Evolutionary conservation across 2,888 invertebrate genomes (phyloP), one percentile per base, ranked within the genome.

Genomic region (Phania funesta): DNA sequence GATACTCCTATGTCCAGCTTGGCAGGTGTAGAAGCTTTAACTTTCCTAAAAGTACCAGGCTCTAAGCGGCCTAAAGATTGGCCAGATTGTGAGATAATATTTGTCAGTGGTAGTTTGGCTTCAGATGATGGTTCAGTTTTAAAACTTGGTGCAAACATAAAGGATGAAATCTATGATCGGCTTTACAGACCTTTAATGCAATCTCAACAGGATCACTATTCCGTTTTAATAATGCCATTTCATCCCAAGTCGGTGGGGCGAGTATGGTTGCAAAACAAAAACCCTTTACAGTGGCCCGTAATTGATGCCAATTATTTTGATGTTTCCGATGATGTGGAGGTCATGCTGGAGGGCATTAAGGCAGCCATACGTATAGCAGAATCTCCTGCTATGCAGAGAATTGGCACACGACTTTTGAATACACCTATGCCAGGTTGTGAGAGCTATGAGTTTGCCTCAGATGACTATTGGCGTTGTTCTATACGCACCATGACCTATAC

Each of bases 301-400:
- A 93, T 98, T 85, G 94, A 95, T 85, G 95, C 96, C 0, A 96
- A 97, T 86, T 97, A 97, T 88, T 93, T 97, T 77, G 92, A 93
- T 0, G 93, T 95, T 86, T 93, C 93, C 73, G 88, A 93, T 38
- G 93, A 96, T 86, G 89, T 93, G 0, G 92, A 92, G 18, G 93
- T 93, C 2, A 90, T 94, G 52, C 89, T 94, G 4, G 92, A 93
- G 13, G 92, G 93, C 0, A 93, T 95, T 48, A 93, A 94, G 80
- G 92, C 93, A 64, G 89, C 93, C 4, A 92, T 94, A 82, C 91
- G 91, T 76, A 86, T 95, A 20, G 91, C 92, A 0, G 88, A 92
- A 52, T 93, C 93, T 0, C 90, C 91, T 11, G 92, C 93, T 0
- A 93, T 95, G 88, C 92, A 93, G 86, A 91, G 91, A 76, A 92